A percentile compares a stretch with the other conserved stretches of the same genome.
Conservation (phyloP, 2,113 vertebrate species). For the Elachura formosa region DNA sequence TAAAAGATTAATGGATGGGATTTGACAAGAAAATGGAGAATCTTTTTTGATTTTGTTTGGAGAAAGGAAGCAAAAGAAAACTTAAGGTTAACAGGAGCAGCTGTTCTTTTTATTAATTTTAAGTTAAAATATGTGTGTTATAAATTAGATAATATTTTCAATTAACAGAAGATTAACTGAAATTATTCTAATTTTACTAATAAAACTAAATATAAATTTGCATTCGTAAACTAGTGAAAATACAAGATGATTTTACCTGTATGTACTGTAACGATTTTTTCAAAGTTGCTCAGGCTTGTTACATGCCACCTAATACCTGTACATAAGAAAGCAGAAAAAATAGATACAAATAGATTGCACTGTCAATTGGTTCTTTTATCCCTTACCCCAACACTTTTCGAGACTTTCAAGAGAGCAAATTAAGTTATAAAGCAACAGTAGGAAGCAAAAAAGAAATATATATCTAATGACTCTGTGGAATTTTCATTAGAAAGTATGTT, state of each 20-base stretch:
- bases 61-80: not conserved
- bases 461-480: not conserved
- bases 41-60: not conserved
- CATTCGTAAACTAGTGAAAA: not conserved
- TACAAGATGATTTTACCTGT: not conserved
- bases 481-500: not conserved
- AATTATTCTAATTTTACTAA: not conserved
- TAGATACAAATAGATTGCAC: not conserved
- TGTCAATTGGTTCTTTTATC: not conserved
- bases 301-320: not conserved
- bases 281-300: not conserved
- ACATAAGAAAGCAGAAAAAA: not conserved
- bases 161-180: not conserved
- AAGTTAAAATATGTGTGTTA: not conserved
- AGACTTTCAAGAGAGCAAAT: not conserved
- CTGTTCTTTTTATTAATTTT: not conserved
- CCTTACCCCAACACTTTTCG: not conserved
- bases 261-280: not conserved
- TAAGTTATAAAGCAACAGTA: not conserved
- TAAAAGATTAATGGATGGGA: not conserved
- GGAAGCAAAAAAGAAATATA: not conserved
- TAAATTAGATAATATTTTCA: not conserved
- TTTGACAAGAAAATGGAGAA: not conserved
- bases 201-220: not conserved
- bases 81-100: not conserved